Percentiles rank a stretch among this genome's conserved stretches.
These are phyloP conservation scores for Cathartes aura DNA, from an alignment of 2,113 vertebrate species.

Conservation along the genomic window DNA sequence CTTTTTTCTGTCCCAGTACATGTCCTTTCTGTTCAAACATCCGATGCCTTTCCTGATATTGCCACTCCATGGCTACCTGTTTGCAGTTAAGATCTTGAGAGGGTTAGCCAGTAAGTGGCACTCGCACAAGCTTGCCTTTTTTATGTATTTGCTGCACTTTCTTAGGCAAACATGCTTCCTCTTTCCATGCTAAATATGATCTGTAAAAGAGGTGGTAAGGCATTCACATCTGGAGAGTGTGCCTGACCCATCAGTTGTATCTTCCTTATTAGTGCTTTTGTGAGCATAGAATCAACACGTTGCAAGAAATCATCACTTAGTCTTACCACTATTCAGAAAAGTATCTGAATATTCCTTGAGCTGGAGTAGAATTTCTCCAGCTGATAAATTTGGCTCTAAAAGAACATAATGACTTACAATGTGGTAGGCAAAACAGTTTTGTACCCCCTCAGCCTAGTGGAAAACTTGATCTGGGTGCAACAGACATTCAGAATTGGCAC, in stretches of 20 bases:
- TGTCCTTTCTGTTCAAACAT: neutral
- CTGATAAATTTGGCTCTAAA: neutral
- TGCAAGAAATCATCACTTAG: neutral
- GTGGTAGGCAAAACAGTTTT: neutral
- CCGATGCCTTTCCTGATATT: neutral
- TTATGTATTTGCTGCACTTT: neutral
- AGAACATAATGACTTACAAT: neutral
- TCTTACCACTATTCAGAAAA: neutral
- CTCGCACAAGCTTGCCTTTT: neutral
- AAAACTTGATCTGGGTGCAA: neutral
- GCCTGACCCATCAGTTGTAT: neutral
- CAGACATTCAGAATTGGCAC: neutral
- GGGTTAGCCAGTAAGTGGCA: neutral
- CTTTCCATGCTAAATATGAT: neutral
- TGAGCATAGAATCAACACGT: neutral
- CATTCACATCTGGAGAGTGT: neutral
- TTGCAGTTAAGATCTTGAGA: neutral
- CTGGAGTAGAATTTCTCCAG: neutral
- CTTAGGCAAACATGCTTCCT: neutral
- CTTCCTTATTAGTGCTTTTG: neutral
- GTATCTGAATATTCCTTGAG: neutral
- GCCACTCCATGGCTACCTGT: neutral
- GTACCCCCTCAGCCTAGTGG: neutral
- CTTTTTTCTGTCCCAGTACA: neutral
- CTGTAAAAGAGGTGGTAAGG: neutral